Base-by-base conservation (phyloP, 2,797 vertebrate species). In the Acrocephalus scirpaceus region DNA sequence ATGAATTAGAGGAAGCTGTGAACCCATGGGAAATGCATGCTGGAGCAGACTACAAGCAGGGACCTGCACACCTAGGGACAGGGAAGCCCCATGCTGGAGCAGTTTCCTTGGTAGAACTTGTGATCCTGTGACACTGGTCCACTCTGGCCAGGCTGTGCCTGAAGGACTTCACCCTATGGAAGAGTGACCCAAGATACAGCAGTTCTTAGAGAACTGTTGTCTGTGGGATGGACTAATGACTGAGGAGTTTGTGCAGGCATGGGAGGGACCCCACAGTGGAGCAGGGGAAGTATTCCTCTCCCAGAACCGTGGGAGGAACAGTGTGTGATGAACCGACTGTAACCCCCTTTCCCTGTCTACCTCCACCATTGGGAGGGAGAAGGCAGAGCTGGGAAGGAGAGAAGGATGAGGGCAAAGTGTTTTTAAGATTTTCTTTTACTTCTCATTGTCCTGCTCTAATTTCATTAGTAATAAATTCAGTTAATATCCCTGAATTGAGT, bases 331-430 rank as follows among this genome's bases (percentile, higher is more conserved):
- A 69, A 36, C 32, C 50, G 50, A 38, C 23, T 56, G 38, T 38
- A 70, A 57, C 2, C 3, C 1, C 7, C 23, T 51, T 44, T 71
- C 25, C 16, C 29, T 44, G 8, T n/a, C 32, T 76, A 56, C 36
- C 36, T 70, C 29, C 29, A 29, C 23, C 3, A 2, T 20, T 51
- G 56, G 5, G 29, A 32, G 17, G 38, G 23, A 64, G 19, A 50
- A 82, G 8, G 14, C 36, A 57, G 36, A 70, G 32, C 16, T 75
- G 42, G 27, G 38, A 89, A 57, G 20, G 44, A 29, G 16, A 32
- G 16, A 76, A 36, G 22, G 42, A 10, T n/a, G 11, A 5, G 8
- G 2, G 6, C 0, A 32, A 82, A 9, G 1, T n/a, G 19, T 4
- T 81, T 81, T 62, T 36, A 62, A 67, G 48, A 36, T 69, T 69